Percentiles rank a stretch among this genome's conserved stretches.
These are phyloP conservation scores for Tetragonula carbonaria DNA, from an alignment of 2,888 invertebrate species.

Conservation along the genomic window DNA sequence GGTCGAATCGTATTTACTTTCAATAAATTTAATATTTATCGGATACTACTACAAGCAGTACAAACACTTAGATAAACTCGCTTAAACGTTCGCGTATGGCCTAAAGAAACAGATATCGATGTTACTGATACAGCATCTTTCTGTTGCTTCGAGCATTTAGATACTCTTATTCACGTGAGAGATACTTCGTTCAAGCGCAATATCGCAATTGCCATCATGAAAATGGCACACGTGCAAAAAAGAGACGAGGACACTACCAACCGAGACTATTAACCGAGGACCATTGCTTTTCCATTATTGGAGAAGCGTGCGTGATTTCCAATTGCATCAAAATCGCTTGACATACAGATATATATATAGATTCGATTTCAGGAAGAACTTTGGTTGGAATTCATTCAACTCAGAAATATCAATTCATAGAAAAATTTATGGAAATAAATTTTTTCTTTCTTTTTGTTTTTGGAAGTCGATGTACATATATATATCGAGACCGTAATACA, in stretches of 20 bases:
- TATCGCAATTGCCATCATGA: slow-evolving; percentile 74
- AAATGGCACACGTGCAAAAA: slow-evolving; percentile 29
- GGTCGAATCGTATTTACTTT: not conserved
- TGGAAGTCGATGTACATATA: not conserved
- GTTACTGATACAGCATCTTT: slow-evolving; percentile 53
- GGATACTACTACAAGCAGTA: slow-evolving; percentile 45
- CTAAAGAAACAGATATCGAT: slow-evolving; percentile 47
- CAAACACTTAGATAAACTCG: slow-evolving; percentile 54
- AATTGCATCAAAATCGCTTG: slow-evolving; percentile 41
- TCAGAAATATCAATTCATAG: not conserved
- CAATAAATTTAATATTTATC: slow-evolving; percentile 5
- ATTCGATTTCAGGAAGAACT: slow-evolving; percentile 6
- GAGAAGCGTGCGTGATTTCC: slow-evolving; percentile 49
- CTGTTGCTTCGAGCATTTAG: slow-evolving; percentile 68
- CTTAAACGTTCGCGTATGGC: slow-evolving; percentile 58
- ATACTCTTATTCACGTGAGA: slow-evolving; percentile 51
- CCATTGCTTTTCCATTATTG: slow-evolving; percentile 62
- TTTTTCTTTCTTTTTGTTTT: not conserved
- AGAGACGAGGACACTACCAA: slow-evolving; percentile 42
- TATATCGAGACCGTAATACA: no score
- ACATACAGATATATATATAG: slow-evolving; percentile 26
- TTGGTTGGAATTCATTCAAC: not conserved
- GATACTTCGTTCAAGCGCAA: slow-evolving; percentile 76
- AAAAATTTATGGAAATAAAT: not conserved
- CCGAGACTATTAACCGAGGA: slow-evolving; percentile 68